Conservation (phyloP, 2,113 vertebrate species). For the Aspiorhynchus laticeps region DNA sequence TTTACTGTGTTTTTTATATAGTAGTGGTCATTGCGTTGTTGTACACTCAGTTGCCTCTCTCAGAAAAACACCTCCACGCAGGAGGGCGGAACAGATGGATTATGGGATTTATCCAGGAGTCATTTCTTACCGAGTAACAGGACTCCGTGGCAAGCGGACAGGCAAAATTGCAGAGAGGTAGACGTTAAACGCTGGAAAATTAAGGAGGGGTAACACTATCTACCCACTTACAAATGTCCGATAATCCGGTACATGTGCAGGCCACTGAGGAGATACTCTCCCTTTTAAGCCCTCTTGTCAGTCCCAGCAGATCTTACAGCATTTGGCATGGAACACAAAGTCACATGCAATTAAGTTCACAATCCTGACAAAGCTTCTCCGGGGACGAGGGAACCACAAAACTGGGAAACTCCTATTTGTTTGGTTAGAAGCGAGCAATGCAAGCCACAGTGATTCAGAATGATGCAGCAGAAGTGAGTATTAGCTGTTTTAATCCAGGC, state of each 20-base stretch:
- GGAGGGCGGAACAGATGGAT: slow-evolving; percentile 58
- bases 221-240: slow-evolving; percentile 50
- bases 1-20: neutral
- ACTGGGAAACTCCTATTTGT: slow-evolving; percentile 46
- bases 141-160: slow-evolving; percentile 47
- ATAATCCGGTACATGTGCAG: slow-evolving; percentile 64
- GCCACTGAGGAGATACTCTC: slow-evolving; percentile 47
- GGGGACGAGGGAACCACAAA: slow-evolving; percentile 47
- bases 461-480: slow-evolving; percentile 62
- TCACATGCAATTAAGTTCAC: slow-evolving; percentile 46
- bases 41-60: slow-evolving; percentile 8
- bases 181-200: slow-evolving; percentile 62
- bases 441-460: slow-evolving; percentile 43
- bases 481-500: slow-evolving; percentile 64
- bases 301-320: slow-evolving; percentile 31
- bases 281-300: slow-evolving; percentile 42
- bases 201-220: slow-evolving; percentile 63
- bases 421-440: slow-evolving; percentile 56
- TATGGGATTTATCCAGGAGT: slow-evolving; percentile 58
- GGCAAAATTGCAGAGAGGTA: slow-evolving; percentile 52
- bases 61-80: slow-evolving; percentile 46
- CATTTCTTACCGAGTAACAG: slow-evolving; percentile 55
- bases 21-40: neutral
- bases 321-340: slow-evolving; percentile 43
- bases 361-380: slow-evolving; percentile 34